Evolutionary conservation across 2,113 vertebrate species (phyloP).

Genomic region (Odontesthes bonariensis): DNA sequence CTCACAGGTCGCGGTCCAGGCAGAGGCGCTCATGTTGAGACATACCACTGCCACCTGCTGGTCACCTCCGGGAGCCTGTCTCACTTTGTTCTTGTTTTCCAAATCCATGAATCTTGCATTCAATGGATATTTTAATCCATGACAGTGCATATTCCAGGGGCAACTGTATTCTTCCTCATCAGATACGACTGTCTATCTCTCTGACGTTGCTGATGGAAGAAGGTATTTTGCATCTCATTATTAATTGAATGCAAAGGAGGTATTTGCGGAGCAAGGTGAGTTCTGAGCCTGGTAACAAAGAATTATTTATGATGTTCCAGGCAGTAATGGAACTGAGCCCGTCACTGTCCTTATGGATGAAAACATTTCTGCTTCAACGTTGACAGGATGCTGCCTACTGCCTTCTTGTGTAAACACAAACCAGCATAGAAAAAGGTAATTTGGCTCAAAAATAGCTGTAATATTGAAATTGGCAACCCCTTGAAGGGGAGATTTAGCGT

Average conservation of each 20-base stretch:
- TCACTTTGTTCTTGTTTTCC: conserved; percentile 46
- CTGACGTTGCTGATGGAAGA: conserved; percentile 28
- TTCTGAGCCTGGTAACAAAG: conserved; percentile 47
- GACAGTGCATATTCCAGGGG: conserved; percentile 48
- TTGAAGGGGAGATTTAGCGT: neutral
- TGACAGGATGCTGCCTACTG: neutral
- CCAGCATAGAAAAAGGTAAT: neutral
- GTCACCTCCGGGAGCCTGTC: neutral
- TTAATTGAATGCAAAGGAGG: conserved; percentile 70
- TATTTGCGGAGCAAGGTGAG: conserved; percentile 71
- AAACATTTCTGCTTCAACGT: conserved; percentile 5
- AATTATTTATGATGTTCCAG: conserved; percentile 69
- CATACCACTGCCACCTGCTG: conserved; percentile 33
- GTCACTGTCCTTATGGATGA: conserved; percentile 56
- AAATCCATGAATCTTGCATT: conserved; percentile 54
- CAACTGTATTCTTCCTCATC: conserved; percentile 27
- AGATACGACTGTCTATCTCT: conserved; percentile 36
- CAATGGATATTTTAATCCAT: conserved; percentile 60
- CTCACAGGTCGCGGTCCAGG: conserved; percentile 30
- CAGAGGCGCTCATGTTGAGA: neutral
- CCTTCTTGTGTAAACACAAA: neutral
- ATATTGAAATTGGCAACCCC: neutral
- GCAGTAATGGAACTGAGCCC: conserved; percentile 59
- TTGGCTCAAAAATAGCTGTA: neutral
- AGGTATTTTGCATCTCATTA: conserved; percentile 60